Base-by-base conservation (phyloP, 2,113 vertebrate species). In the Ceyx margarethae region DNA sequence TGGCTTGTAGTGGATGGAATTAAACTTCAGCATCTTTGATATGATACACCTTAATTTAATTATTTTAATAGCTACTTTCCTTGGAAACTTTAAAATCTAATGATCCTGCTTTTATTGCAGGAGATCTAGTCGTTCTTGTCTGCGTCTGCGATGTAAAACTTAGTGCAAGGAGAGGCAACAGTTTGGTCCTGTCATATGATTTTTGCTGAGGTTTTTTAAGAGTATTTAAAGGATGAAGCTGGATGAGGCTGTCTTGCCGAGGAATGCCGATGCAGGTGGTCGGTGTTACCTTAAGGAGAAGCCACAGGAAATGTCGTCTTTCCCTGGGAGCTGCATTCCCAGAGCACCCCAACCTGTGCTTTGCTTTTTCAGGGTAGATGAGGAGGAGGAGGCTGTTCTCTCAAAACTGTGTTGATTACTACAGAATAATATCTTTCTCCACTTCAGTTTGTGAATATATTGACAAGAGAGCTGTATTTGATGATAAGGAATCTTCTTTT, bases 151-250 rank as follows among this genome's bases (percentile, higher is more conserved):
- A 94, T 78, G 72, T 91, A 92, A 68, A 97, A 95, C 84, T 86
- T 73, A 62, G 66, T 80, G 65, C 45, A 46, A 93, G 90, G 92
- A 97, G 94, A 96, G 96, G 95, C 94, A 96, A 94, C 97, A 97
- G 97, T 97, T 98, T 97, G 97, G 94, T 97, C 95, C 96, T 87
- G 81, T 97, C 97, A 94, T 89, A 92, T 31, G 9, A 69, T 96
- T 97, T 85, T 85, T 87, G 95, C 95, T 95, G 96, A 60, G 19
- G 2, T 0, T 91, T 92, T 96, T 90, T 94, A 89, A 96, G 94
- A 94, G 93, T 97, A 93, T 97, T 97, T 98, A 98, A 97, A 97
- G 96, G 97, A 97, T 97, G 97, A 97, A 97, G 97, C 98, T 97
- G 97, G 97, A 97, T 98, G 97, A 97, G 94, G 95, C 95, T 98